Evolutionary conservation across 2,888 invertebrate species (phyloP).

Genomic region (Chouioia cunea): DNA sequence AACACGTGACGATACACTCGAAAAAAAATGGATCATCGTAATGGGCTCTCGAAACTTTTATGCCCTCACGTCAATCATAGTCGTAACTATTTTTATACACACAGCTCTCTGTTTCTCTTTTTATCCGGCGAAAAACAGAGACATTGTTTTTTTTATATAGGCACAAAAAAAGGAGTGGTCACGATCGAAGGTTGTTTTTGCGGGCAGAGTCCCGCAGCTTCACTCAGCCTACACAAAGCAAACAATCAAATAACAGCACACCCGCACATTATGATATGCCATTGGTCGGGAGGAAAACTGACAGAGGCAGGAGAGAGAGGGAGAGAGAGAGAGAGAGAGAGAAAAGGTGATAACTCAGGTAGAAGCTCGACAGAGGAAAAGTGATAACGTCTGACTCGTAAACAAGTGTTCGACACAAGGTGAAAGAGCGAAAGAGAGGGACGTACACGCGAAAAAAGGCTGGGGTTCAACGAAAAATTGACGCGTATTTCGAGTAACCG

Average conservation of each 20-base stretch:
- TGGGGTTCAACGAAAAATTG: not conserved
- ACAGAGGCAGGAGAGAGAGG: not conserved
- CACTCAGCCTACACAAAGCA: slow-evolving; percentile 32
- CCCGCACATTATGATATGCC: slow-evolving; percentile 33
- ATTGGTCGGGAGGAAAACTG: not conserved
- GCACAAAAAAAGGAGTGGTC: not conserved
- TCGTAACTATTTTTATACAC: not conserved
- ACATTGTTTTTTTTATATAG: no score
- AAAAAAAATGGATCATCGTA: not conserved
- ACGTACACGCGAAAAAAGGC: not conserved
- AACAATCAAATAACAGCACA: slow-evolving; percentile 34
- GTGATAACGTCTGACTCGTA: slow-evolving; percentile 39
- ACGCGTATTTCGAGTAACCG: not conserved
- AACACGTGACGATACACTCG: not conserved
- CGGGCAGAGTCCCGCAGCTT: not conserved
- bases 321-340: not conserved
- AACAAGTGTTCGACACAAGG: slow-evolving; percentile 18
- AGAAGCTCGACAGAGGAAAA: slow-evolving; percentile 33
- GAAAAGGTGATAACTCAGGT: not conserved
- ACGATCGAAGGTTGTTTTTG: slow-evolving; percentile 6
- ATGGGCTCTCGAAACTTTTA: not conserved
- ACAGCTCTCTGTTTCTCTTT: not conserved
- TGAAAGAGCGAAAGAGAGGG: not conserved
- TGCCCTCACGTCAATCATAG: no score
- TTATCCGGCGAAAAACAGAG: not conserved